Percentiles rank a stretch among this genome's conserved stretches.
These are phyloP conservation scores for Solenopsis invicta DNA, from an alignment of 1,140 invertebrate genomes.

Conservation along the genomic window DNA sequence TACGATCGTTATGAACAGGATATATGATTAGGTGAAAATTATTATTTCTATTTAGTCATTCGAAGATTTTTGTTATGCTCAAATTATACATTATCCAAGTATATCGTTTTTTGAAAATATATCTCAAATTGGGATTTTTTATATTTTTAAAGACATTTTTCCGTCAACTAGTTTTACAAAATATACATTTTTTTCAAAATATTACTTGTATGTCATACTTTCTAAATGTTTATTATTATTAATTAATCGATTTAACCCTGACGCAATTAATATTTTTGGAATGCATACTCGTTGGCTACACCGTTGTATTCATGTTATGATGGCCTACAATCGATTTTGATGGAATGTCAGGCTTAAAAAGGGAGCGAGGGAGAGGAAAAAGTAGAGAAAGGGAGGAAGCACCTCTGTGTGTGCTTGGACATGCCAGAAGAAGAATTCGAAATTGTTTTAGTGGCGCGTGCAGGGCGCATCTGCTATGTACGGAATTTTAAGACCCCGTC, in stretches of 20 bases:
- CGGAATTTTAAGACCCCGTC: constrained; percentile 71
- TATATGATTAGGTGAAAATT: background rate
- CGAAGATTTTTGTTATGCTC: background rate
- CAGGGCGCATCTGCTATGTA: constrained; percentile 59
- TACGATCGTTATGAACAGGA: background rate
- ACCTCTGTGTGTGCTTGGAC: constrained; percentile 16
- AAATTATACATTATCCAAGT: background rate
- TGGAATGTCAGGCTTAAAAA: constrained; percentile 48
- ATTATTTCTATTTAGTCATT: background rate
- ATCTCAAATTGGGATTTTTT: background rate
- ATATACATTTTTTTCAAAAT: background rate
- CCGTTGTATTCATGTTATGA: constrained; percentile 8
- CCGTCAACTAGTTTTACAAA: background rate
- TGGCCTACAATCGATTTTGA: constrained; percentile 65
- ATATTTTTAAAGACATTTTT: background rate
- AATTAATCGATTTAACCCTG: background rate
- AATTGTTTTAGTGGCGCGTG: constrained; percentile 69
- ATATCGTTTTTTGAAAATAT: no score
- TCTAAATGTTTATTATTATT: constrained; percentile 8
- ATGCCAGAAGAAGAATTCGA: constrained; percentile 68
- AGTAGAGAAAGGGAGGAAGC: constrained; percentile 2
- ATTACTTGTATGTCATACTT: background rate
- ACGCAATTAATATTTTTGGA: constrained; percentile 56
- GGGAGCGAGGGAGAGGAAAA: background rate
- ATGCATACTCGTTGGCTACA: background rate